Conservation (phyloP, 2,888 invertebrate species). For the Halictus quadricinctus region DNA sequence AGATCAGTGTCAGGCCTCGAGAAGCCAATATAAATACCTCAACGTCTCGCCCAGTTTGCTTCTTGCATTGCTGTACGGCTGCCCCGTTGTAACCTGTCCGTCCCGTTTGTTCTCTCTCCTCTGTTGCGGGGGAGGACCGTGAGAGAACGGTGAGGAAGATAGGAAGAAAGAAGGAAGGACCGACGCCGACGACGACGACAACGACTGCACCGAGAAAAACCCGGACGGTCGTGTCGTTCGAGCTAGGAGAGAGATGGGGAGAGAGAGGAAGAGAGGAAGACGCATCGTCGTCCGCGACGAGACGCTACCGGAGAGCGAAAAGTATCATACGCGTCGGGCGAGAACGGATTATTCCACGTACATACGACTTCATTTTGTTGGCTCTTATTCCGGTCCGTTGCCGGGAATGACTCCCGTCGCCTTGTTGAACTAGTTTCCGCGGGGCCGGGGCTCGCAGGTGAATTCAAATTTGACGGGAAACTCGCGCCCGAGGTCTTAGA, state of each 20-base stretch:
- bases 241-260: background rate
- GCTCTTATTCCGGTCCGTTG: conserved; percentile 44
- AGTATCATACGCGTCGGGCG: conserved; percentile 63
- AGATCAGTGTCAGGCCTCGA: conserved; percentile 81
- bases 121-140: background rate
- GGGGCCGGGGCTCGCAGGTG: conserved; percentile 22
- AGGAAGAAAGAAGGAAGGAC: background rate
- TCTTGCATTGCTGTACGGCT: conserved; percentile 66
- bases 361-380: conserved; percentile 55
- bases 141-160: background rate
- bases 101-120: conserved; percentile 67
- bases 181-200: background rate
- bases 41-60: conserved; percentile 75
- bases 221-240: background rate
- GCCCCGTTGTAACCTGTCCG: conserved; percentile 67
- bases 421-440: conserved; percentile 37
- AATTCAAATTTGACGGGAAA: conserved; percentile 50
- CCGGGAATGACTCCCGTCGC: conserved; percentile 22
- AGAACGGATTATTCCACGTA: conserved; percentile 68
- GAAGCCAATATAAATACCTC: conserved; percentile 82
- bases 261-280: background rate
- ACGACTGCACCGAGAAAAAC: background rate
- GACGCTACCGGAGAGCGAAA: conserved; percentile 23
- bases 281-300: background rate
- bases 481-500: conserved; percentile 24